Percentiles rank a stretch among this genome's conserved stretches.
Conservation (phyloP, 2,797 vertebrate genomes). For the Melanotaenia pygmaea region DNA sequence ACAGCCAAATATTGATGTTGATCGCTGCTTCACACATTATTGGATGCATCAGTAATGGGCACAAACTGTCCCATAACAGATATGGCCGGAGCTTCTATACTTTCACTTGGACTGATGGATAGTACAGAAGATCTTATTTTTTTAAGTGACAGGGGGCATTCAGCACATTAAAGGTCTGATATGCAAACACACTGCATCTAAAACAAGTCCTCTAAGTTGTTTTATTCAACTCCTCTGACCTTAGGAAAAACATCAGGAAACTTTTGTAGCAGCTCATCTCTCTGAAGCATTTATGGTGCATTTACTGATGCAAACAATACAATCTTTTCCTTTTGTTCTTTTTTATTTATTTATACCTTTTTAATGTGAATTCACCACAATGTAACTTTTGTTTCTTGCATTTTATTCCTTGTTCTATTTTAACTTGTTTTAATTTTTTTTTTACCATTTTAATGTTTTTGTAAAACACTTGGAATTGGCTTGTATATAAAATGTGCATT, state of each 20-base stretch:
- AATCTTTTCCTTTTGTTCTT: too few relatives aligned
- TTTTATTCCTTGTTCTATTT: not conserved
- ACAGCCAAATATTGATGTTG: not conserved
- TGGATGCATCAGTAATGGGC: not conserved
- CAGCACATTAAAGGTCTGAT: slow-evolving; percentile 58
- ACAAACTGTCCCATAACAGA: slow-evolving; percentile 3
- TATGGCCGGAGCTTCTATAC: not conserved
- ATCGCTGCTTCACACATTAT: not conserved
- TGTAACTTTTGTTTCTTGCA: not conserved
- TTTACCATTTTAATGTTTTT: too few relatives aligned
- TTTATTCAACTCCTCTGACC: slow-evolving; percentile 50
- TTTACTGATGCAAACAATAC: not conserved
- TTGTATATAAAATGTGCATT: too few relatives aligned
- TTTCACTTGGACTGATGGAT: slow-evolving; percentile 18
- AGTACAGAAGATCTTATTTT: slow-evolving; percentile 45
- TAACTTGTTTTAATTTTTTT: too few relatives aligned
- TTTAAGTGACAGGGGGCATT: slow-evolving; percentile 52
- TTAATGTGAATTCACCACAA: not conserved
- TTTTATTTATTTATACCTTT: not conserved
- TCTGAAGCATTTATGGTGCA: not conserved
- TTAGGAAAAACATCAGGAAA: slow-evolving; percentile 62
- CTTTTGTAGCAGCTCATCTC: slow-evolving; percentile 28
- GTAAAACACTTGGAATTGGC: too few relatives aligned
- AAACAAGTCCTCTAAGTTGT: slow-evolving; percentile 11
- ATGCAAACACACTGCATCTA: slow-evolving; percentile 49